Evolutionary conservation across 1,140 invertebrate species (phyloP).

Genomic region (Phthorimaea operculella): DNA sequence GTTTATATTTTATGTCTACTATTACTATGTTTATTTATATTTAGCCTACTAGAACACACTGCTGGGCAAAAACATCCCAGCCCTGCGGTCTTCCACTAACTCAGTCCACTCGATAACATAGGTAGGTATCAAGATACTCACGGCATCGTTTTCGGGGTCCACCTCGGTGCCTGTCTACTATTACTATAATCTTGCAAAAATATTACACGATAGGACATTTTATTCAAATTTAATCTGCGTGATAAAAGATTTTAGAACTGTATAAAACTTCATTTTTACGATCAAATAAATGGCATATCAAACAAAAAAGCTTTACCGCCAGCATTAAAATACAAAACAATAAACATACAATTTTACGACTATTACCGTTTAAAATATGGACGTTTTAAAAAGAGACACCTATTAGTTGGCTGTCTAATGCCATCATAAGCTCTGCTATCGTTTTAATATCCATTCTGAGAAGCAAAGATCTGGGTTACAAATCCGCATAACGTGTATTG

Average conservation of each 20-base stretch:
- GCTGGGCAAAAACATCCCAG: too few species aligned
- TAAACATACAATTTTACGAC: too few species aligned
- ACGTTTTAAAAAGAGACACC: not conserved
- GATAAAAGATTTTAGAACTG: not conserved
- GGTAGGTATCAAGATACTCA: too few species aligned
- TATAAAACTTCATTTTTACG: not conserved
- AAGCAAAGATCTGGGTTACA: conserved; percentile 34
- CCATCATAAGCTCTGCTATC: not conserved
- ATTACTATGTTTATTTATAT: too few species aligned
- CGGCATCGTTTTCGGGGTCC: too few species aligned
- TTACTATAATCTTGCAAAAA: not conserved
- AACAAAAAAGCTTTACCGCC: too few species aligned
- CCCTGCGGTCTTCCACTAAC: too few species aligned
- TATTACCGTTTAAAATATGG: not conserved
- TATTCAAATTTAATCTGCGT: not conserved
- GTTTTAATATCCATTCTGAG: not conserved
- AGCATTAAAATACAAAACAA: too few species aligned
- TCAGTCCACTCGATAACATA: too few species aligned
- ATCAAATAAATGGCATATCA: too few species aligned
- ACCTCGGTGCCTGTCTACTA: too few species aligned
- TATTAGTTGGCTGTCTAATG: not conserved
- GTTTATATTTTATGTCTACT: not conserved
- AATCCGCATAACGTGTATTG: conserved; percentile 36
- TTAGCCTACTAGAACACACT: too few species aligned
- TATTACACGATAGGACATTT: not conserved